Percentiles rank a stretch among this genome's conserved stretches.
These are phyloP conservation scores for Bradysia coprophila DNA, from an alignment of 1,140 invertebrate genomes.

Conservation along the genomic window DNA sequence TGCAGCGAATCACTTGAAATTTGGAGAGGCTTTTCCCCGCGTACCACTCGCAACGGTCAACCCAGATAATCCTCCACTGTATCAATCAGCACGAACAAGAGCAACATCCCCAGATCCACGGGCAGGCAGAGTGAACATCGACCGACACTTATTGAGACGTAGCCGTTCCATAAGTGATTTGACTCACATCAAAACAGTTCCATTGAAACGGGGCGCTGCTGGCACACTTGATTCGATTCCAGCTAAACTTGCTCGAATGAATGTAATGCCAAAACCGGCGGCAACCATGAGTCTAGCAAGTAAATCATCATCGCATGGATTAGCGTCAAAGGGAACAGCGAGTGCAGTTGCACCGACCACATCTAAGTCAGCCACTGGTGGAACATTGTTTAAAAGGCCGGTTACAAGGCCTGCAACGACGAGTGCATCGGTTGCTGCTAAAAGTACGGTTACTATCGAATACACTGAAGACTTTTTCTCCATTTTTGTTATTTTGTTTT, in stretches of 20 bases:
- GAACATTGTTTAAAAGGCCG: background rate
- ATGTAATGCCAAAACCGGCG: no score
- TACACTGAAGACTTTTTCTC: no score
- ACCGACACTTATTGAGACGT: background rate
- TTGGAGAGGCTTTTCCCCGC: background rate
- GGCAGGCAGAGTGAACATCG: background rate
- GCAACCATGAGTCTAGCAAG: no score
- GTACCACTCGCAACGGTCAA: background rate
- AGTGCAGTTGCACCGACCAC: background rate
- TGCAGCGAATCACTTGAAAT: background rate
- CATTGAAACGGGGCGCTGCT: background rate
- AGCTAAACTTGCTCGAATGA: background rate
- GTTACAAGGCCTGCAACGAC: background rate
- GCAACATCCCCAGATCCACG: background rate
- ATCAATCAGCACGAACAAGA: background rate
- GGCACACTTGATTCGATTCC: background rate
- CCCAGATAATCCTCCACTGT: background rate
- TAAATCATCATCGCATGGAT: no score
- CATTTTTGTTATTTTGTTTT: no score
- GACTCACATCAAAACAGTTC: background rate
- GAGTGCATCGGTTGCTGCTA: no score
- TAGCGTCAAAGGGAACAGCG: no score
- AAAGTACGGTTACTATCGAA: no score
- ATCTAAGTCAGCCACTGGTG: background rate
- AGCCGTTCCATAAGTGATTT: background rate